Percentiles rank a stretch among this genome's conserved stretches.
Evolutionary conservation across 1,140 invertebrate species (phyloP).

Genomic region (Anoplophora glabripennis): DNA sequence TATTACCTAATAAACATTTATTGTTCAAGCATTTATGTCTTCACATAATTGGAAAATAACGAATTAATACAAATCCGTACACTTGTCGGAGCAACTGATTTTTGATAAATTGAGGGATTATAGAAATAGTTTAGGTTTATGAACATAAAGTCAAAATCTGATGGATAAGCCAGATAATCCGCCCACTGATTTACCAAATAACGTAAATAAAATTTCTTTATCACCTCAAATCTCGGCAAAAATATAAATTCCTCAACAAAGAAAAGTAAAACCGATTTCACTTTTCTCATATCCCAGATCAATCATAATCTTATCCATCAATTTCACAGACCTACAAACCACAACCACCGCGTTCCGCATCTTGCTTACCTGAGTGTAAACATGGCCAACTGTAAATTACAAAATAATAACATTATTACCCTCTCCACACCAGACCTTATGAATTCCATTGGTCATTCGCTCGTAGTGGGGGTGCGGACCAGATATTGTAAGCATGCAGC

Average conservation of each 20-base stretch:
- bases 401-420: constrained; percentile 51
- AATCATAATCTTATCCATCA: constrained; percentile 16
- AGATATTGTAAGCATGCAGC: constrained; percentile 33
- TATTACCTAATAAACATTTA: too few species aligned
- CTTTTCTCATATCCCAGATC: constrained; percentile 8
- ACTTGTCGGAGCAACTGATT: too few species aligned
- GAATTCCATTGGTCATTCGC: constrained; percentile 31
- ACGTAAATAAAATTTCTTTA: constrained; percentile 8
- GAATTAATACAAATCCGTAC: too few species aligned
- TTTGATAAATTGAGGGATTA: too few species aligned
- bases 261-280: constrained; percentile 23
- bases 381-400: constrained; percentile 45
- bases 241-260: not conserved
- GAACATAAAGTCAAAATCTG: too few species aligned
- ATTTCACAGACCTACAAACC: constrained; percentile 10
- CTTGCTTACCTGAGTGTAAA: constrained; percentile 35
- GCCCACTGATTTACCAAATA: not conserved
- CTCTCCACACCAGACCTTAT: constrained; percentile 27
- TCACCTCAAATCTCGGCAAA: constrained; percentile 3
- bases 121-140: too few species aligned
- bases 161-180: not conserved
- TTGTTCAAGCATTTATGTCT: too few species aligned
- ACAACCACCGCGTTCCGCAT: constrained; percentile 23
- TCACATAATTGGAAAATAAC: too few species aligned
- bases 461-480: constrained; percentile 29